Conservation (phyloP, 2,888 invertebrate genomes). For the Apamea anceps region DNA sequence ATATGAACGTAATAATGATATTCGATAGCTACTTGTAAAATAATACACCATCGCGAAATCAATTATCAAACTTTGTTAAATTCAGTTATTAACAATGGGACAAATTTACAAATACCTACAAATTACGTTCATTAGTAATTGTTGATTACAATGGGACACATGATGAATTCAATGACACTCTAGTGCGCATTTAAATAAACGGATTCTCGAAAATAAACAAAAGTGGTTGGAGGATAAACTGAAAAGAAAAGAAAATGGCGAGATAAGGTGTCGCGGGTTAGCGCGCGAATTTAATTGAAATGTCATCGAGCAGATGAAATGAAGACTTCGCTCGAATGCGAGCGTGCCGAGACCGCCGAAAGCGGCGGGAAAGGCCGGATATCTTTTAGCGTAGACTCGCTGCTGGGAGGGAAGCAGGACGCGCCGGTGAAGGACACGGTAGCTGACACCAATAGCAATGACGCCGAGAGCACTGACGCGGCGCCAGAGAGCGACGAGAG, state of each 20-base stretch:
- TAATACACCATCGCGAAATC: constrained; percentile 39
- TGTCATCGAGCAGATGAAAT: constrained; percentile 87
- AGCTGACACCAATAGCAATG: constrained; percentile 81
- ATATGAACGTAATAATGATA: constrained; percentile 56
- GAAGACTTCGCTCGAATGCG: constrained; percentile 89
- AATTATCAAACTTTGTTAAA: constrained; percentile 36
- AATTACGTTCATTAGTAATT: constrained; percentile 55
- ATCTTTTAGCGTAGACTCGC: constrained; percentile 93
- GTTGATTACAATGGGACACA: constrained; percentile 56
- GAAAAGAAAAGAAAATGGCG: constrained; percentile 49
- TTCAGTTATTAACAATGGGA: constrained; percentile 44
- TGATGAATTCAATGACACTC: constrained; percentile 50
- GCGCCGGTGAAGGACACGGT: constrained; percentile 75
- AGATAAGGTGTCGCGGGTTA: constrained; percentile 59
- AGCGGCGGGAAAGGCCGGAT: constrained; percentile 91
- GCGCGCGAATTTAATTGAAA: constrained; percentile 67
- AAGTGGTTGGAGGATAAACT: constrained; percentile 12
- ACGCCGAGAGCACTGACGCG: constrained; percentile 83
- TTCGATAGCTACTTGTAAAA: constrained; percentile 51
- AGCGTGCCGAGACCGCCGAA: constrained; percentile 87
- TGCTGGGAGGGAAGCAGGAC: constrained; percentile 86
- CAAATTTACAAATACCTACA: constrained; percentile 53
- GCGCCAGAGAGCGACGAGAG: constrained; percentile 85
- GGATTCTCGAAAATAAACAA: constrained; percentile 20
- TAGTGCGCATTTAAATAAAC: constrained; percentile 62